Conservation (phyloP, 2,888 invertebrate species). For the Scaeva pyrastri region DNA sequence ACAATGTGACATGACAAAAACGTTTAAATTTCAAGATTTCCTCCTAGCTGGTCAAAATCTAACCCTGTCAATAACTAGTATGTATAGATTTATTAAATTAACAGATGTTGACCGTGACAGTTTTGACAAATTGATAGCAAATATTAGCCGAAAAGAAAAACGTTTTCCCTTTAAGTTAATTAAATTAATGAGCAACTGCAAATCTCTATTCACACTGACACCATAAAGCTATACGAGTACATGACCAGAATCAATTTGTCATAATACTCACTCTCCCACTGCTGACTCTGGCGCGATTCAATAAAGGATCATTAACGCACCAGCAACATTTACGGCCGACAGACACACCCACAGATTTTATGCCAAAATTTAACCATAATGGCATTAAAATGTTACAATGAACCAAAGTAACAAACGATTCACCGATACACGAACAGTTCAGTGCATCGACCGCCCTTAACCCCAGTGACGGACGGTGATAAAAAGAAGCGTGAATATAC, state of each 20-base stretch:
- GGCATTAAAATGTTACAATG: constrained; percentile 75
- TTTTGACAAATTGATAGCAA: constrained; percentile 51
- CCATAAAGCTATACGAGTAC: neutral
- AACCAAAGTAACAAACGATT: constrained; percentile 55
- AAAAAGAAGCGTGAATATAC: constrained; percentile 39
- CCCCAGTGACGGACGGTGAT: constrained; percentile 51
- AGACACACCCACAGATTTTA: constrained; percentile 76
- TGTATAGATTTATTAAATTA: neutral
- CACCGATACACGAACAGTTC: neutral
- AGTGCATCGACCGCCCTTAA: constrained; percentile 33
- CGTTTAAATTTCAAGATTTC: too few relatives aligned
- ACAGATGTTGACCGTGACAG: constrained; percentile 50
- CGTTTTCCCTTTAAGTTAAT: constrained; percentile 59
- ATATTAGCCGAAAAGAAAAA: constrained; percentile 33
- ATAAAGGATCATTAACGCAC: constrained; percentile 73
- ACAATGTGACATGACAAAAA: neutral
- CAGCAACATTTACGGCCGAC: constrained; percentile 44
- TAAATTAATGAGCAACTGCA: constrained; percentile 65
- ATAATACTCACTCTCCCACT: constrained; percentile 51
- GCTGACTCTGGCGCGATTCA: constrained; percentile 52
- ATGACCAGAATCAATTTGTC: constrained; percentile 70
- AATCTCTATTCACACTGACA: constrained; percentile 34
- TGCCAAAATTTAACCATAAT: constrained; percentile 78
- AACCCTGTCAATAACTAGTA: neutral
- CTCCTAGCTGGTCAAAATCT: neutral